phyloP scores from a whole-genome alignment of 1,140 invertebrate genomes.

The Laupala kohalensis region DNA sequence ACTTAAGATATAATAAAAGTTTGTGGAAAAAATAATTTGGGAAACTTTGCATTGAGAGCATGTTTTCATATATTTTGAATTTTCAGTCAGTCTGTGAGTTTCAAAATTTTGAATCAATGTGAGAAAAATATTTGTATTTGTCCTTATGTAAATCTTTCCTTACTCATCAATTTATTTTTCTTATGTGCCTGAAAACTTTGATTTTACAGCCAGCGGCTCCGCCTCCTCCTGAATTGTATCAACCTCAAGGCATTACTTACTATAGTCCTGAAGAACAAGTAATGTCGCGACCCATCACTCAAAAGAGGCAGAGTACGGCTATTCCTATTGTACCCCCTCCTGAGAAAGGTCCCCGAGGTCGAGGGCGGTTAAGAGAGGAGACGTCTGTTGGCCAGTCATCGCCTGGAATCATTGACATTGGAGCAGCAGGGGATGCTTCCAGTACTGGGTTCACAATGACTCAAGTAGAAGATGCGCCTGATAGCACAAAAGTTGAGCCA shows the following conservation, averaged over 20 bases:
- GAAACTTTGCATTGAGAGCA: too few species aligned
- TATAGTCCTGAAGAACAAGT: slow-evolving; percentile 33
- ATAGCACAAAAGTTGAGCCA: neutral
- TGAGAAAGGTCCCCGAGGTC: slow-evolving; percentile 20
- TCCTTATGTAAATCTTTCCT: too few species aligned
- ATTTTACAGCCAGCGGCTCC: neutral
- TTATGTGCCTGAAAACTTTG: too few species aligned
- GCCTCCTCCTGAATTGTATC: slow-evolving; percentile 36
- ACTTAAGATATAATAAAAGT: too few species aligned
- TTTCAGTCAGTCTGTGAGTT: too few species aligned
- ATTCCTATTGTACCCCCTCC: slow-evolving; percentile 47
- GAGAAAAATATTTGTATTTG: too few species aligned
- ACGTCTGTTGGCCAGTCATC: neutral
- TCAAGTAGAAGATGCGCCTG: neutral
- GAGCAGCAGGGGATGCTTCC: neutral
- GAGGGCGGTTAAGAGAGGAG: neutral
- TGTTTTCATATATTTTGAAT: too few species aligned
- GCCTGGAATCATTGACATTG: neutral
- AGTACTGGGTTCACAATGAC: neutral
- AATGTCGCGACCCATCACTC: slow-evolving; percentile 23
- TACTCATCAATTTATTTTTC: too few species aligned
- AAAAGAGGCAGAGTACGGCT: slow-evolving; percentile 40
- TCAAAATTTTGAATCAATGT: too few species aligned
- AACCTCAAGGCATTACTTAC: slow-evolving; percentile 40
- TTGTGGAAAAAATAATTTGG: too few species aligned